Base-by-base conservation (phyloP, 2,888 invertebrate species). In the Cremastinae sp. region DNA sequence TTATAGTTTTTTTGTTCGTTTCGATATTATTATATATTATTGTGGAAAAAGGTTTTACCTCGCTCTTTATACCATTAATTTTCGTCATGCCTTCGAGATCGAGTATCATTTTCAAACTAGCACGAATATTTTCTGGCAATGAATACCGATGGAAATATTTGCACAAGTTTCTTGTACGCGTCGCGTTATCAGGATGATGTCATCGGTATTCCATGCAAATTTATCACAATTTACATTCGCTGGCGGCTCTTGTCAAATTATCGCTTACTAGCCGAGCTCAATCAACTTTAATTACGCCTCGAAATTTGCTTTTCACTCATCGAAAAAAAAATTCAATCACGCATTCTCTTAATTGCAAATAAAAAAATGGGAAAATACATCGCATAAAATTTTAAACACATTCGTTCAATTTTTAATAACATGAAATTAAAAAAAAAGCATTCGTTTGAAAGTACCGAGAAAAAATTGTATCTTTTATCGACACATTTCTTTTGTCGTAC, bases 101-200 rank as follows among this genome's bases (percentile, higher is more conserved):
- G 5, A 28, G 5, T 3, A 3, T 28, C n/a, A 12, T 47, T 2
- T 2, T 20, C 20, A 12, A 14, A 41, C 14, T 7, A 14, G 2
- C 41, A 2, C 47, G 8, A 47, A 65, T n/a, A 70, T 53, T 51
- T 41, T 43, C 3, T n/a, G 7, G 28, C 5, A 62, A 18, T 22
- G 14, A 36, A 53, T 70, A 43, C 45, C 2, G 8, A 51, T 45
- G 36, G 22, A 61, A 66, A 66, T 53, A 59, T 66, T 66, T 22
- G 14, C 58, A 59, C 20, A 20, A 51, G 22, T n/a, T 43, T 73
- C n/a, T 51, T 54, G 59, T 66, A 28, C 28, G 28, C 2, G 28
- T 28, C 59, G 36, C 5, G n/a, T 10, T 43, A 53, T 64, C 64
- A 14, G 64, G 28, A 28, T 53, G 20, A 53, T 59, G 53, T 51